Evolutionary conservation across 2,113 vertebrate genomes (phyloP), one percentile per base, ranked within the genome.

Genomic region (Phylloscopus whistleri): DNA sequence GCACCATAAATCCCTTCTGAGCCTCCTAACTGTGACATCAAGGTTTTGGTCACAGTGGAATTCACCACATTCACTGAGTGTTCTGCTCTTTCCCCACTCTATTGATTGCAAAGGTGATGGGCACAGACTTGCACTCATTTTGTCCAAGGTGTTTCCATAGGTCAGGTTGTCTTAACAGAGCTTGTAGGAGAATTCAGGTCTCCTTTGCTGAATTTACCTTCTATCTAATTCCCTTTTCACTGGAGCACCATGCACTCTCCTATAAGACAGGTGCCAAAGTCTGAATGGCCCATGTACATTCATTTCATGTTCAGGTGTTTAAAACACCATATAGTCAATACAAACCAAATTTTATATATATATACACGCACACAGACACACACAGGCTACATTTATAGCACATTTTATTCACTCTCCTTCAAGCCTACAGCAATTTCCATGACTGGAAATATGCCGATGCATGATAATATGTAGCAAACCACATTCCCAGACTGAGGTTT

Each of bases 361-460:
- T 9, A 52, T 2, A n/a, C 0, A n/a, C 2, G 24, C 11, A 35
- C 2, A 30, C 4, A 53, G 52, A 53, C 13, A 70, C 1, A 48
- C 31, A 64, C 12, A 70, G 7, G 22, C 28, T 52, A 37, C 15
- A 67, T 74, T 94, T 73, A 30, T 20, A 49, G 30, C 3, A 15
- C 17, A 19, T 76, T 87, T 90, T 60, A 52, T 41, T 68, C 31
- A 31, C 48, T 87, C 46, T 67, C 24, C 21, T 43, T 89, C 44
- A 68, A 90, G n/a, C 30, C n/a, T 73, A 28, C 56, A 73, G 58
- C 26, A 31, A 84, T 89, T 92, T 87, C 51, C 49, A 31, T 52
- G 27, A 49, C 49, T 73, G 21, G 39, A 84, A 83, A 83, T 43
- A 52, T n/a, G 21, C 30, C 18, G 37, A 4, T 85, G 49, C 19